Conservation (phyloP, 64 coral and sea anemone species). For the Orbicella faveolata region DNA sequence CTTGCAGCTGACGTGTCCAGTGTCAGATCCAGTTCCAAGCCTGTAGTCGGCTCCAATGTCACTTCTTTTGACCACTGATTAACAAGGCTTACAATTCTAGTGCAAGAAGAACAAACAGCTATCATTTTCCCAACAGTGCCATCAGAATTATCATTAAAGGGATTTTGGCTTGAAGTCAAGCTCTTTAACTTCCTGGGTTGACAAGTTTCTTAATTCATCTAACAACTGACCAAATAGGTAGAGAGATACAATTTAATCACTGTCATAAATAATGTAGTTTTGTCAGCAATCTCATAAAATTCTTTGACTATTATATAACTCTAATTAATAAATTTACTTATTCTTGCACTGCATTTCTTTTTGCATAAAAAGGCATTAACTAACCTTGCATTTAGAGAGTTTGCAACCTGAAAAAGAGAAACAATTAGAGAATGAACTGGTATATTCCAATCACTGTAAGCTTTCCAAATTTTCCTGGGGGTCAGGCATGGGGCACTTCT, state of each 20-base stretch:
- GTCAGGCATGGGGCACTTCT: too few relatives aligned
- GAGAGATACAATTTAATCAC: neutral
- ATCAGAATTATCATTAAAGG: too few relatives aligned
- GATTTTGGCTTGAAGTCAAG: too few relatives aligned
- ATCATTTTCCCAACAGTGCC: neutral
- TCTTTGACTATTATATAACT: too few relatives aligned
- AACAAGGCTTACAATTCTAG: slow-evolving; percentile 59
- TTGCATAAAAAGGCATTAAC: neutral
- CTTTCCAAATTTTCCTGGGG: neutral
- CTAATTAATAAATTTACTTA: neutral
- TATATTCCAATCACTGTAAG: neutral
- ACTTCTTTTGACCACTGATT: slow-evolving; percentile 71
- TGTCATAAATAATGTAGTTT: too few relatives aligned
- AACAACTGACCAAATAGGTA: neutral
- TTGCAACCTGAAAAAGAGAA: slow-evolving; percentile 59
- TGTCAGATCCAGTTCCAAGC: slow-evolving; percentile 80
- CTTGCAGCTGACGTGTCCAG: slow-evolving; percentile 69
- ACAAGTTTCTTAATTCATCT: too few relatives aligned
- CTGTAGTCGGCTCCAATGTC: slow-evolving; percentile 30
- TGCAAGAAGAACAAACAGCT: neutral
- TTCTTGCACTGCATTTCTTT: neutral
- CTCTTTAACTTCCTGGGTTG: too few relatives aligned
- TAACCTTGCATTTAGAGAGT: slow-evolving; percentile 61
- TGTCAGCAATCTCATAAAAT: too few relatives aligned
- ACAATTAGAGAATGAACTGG: neutral